Evolutionary conservation across 2,888 invertebrate species (phyloP), one percentile per base, ranked within the genome.

Genomic region (Euzophera pinguis): DNA sequence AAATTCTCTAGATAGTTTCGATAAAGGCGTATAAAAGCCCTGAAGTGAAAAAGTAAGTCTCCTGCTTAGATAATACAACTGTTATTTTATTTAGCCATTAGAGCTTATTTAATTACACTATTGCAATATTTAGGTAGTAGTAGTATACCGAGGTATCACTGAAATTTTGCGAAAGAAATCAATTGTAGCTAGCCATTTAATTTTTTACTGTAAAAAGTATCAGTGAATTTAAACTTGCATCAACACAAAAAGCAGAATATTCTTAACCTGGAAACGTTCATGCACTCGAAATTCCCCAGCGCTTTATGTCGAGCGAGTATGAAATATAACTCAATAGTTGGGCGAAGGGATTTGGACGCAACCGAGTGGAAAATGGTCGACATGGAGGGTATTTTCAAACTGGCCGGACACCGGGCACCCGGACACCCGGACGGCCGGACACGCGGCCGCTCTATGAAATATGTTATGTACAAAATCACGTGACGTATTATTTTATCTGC

Each of bases 341-440:
- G 73, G 71, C 71, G 75, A 61, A 71, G 79, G 80, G 81, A 81
- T 79, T 77, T 74, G 71, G 68, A 69, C 65, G 75, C 84, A 81
- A 70, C 81, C 76, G 78, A 78, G 78, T 81, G 86, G 82, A 76
- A 84, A 87, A 89, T 87, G 80, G 79, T 73, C 78, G 83, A 78
- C 82, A 77, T 74, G 72, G 75, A 80, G 79, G 78, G 77, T 71
- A 81, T 83, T 84, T 83, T 80, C 83, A 73, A 78, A 84, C 74
- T 85, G 87, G 84, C 86, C 82, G 84, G 79, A 65, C 22, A 69
- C n/a, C n/a, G n/a, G n/a, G n/a, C 77, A 69, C 64, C 63, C 60
- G 32, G 45, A 29, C 17, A 69, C 64, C 63, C 60, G 32, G 45
- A 29, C 17, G 32, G 43, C 43, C 43, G 43, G 45, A 45, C 45